Percentiles rank a stretch among this genome's conserved stretches.
Evolutionary conservation across 1,140 invertebrate species (phyloP).

Genomic region (Trichogramma pretiosum): DNA sequence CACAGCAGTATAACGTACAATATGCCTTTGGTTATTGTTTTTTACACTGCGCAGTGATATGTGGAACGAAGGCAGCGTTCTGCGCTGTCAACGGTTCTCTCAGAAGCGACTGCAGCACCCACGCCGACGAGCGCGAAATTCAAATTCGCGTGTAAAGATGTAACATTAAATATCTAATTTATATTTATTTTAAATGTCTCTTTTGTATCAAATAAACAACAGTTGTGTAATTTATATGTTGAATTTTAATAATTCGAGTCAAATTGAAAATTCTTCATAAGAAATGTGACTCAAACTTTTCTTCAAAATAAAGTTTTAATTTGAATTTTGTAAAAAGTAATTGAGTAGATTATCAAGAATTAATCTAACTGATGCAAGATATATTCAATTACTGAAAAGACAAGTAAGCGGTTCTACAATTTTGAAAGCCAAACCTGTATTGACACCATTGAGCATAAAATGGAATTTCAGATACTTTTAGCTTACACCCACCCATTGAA

Average conservation of each 20-base stretch:
- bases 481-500: conserved; percentile 36
- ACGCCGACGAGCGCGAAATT: no score
- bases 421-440: conserved; percentile 35
- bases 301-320: conserved; percentile 9
- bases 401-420: conserved; percentile 26
- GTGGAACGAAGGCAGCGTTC: no score
- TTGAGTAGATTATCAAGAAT: conserved; percentile 10
- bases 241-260: no score
- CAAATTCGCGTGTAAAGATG: no score
- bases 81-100: no score
- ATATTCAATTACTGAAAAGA: conserved; percentile 30
- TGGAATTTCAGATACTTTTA: conserved; percentile 44
- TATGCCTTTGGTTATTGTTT: no score
- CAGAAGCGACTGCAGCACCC: no score
- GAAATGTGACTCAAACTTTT: conserved; percentile 1
- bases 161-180: no score
- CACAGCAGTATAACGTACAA: no score
- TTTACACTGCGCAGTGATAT: no score
- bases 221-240: conserved; percentile 43
- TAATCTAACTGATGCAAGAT: conserved; percentile 39
- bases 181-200: conserved; percentile 56
- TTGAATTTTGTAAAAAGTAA: not conserved
- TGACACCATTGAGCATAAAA: conserved; percentile 39
- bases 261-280: conserved; percentile 1
- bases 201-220: conserved; percentile 50